These are phyloP conservation scores for Enteromius afrohamiltoni DNA, from an alignment of 2,797 vertebrate genomes.

Conservation along the genomic window DNA sequence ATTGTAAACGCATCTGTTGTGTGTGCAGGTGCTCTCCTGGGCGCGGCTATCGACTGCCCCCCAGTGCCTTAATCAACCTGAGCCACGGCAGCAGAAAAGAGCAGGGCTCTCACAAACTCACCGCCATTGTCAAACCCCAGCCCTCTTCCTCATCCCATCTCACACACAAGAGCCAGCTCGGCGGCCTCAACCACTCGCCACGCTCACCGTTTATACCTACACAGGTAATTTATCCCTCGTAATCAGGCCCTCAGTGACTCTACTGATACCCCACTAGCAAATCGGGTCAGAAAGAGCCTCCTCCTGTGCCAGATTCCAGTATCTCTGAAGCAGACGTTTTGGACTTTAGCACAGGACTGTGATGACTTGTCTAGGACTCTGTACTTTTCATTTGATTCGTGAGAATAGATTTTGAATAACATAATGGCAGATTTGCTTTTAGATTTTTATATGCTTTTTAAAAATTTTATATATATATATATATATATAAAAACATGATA, in stretches of 20 bases:
- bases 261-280: background rate
- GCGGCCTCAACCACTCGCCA: conserved; percentile 90
- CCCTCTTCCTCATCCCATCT: conserved; percentile 76
- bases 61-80: conserved; percentile 94
- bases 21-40: conserved; percentile 82
- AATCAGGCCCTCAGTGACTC: background rate
- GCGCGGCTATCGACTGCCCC: conserved; percentile 90
- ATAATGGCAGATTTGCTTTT: background rate
- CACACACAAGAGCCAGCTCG: conserved; percentile 77
- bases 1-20: background rate
- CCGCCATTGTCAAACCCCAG: conserved; percentile 93
- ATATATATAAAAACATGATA: no score
- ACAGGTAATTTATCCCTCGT: conserved; percentile 75
- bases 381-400: background rate
- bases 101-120: conserved; percentile 87
- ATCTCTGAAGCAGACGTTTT: background rate
- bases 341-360: background rate
- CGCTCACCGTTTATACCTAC: conserved; percentile 90
- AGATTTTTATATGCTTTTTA: background rate
- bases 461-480: no score
- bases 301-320: no score
- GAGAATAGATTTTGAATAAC: background rate
- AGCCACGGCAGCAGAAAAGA: conserved; percentile 89
- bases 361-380: background rate
- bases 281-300: background rate